Base-by-base conservation (phyloP, 2,888 invertebrate genomes). In the Aphodius sticticus region DNA sequence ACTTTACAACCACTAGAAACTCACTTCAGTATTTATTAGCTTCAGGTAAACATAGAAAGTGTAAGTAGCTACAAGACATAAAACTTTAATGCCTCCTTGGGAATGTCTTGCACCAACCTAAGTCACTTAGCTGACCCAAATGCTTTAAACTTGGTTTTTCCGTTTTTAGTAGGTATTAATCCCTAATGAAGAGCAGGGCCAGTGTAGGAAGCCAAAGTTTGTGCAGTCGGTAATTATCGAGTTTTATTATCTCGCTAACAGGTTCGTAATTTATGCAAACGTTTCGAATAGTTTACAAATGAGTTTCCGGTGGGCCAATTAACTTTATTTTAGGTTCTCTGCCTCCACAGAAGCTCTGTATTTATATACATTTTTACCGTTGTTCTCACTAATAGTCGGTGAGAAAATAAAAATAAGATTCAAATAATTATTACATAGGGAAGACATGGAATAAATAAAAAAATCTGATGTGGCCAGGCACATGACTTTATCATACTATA, bases 11-110 rank as follows among this genome's bases (percentile, higher is more conserved):
- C 53, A 53, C 12, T 53, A 53, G 53, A 53, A 53, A 12, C 53
- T 53, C 9, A 7, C 53, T 53, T 53, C 53, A 53, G 53, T 53
- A 53, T 53, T 53, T 53, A 53, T 53, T 53, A 53, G 53, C 12
- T 9, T 53, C 53, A 53, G 53, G 53, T 53, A 53, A 53, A 53
- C 53, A 53, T 53, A 53, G 53, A 53, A 53, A 53, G 53, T 53
- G 53, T 53, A 53, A 53, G 53, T 53, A 53, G 53, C 53, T 53
- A 53, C 53, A 53, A 53, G 53, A 53, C 53, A 53, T 53, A 53
- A 53, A 53, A 53, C 7, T 53, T 53, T 53, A 53, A 53, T 53
- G 53, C 53, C 53, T 53, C 53, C 12, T 53, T 53, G 9, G 53
- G 53, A 53, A 53, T 53, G 4, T 12, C 53, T 53, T 53, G 26